phyloP scores from a whole-genome alignment of 2,113 vertebrate species.

The Sphaerodactylus townsendi region DNA sequence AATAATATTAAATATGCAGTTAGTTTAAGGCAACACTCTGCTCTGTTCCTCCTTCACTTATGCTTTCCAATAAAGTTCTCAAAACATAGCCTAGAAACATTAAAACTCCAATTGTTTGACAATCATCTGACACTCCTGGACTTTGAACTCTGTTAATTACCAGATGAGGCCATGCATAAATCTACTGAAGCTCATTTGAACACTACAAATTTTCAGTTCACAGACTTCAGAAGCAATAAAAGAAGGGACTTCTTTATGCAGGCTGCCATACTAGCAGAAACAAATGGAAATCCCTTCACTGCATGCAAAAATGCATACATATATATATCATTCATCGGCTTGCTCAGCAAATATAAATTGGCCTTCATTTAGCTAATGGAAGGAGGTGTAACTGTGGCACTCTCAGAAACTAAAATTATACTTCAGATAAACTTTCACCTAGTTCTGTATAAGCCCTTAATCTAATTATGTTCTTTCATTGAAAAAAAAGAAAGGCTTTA shows the following conservation, averaged over 20 bases:
- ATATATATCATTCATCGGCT: background rate
- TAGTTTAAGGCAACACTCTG: background rate
- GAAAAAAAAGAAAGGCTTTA: constrained; percentile 1
- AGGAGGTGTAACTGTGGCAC: background rate
- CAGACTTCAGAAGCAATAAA: constrained; percentile 5
- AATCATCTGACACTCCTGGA: constrained; percentile 50
- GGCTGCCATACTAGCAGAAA: rapidly evolving
- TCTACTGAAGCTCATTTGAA: constrained; percentile 58
- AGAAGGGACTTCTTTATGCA: constrained; percentile 13
- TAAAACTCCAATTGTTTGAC: constrained; percentile 20
- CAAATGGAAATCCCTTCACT: background rate
- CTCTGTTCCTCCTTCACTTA: background rate
- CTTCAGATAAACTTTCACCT: background rate
- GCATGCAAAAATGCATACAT: background rate
- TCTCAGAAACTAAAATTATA: background rate
- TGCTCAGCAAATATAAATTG: background rate
- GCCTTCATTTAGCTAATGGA: background rate
- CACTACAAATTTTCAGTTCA: constrained; percentile 48
- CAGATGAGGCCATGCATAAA: constrained; percentile 59
- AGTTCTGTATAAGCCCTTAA: background rate
- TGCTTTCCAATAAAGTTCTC: constrained; percentile 21
- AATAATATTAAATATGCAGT: background rate
- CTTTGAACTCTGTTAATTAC: constrained; percentile 64
- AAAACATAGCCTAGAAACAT: background rate
- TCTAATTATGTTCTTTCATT: background rate